Evolutionary conservation across 1,140 invertebrate species (phyloP).

Genomic region (Pararge aegeria): DNA sequence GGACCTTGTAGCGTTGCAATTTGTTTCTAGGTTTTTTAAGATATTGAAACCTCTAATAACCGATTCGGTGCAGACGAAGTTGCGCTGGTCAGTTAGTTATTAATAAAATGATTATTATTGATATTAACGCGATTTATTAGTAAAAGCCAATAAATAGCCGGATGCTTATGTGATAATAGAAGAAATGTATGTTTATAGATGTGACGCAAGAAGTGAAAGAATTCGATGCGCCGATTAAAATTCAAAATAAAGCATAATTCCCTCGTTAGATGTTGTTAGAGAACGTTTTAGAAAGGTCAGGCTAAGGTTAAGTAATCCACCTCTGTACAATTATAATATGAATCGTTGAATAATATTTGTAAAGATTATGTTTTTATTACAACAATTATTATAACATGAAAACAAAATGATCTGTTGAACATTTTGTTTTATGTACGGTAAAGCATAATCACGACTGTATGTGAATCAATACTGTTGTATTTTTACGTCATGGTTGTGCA

Average conservation of each 20-base stretch:
- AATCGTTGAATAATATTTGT: background rate
- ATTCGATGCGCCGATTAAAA: conserved; percentile 11
- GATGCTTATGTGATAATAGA: conserved; percentile 9
- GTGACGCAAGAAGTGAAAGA: conserved; percentile 13
- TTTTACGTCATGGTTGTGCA: too few relatives aligned
- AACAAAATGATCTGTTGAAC: background rate
- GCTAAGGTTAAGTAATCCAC: conserved; percentile 46
- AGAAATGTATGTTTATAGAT: background rate
- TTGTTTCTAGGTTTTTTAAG: too few relatives aligned
- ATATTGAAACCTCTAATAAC: too few relatives aligned
- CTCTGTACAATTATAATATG: conserved; percentile 18
- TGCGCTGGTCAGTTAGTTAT: too few relatives aligned
- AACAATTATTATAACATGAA: background rate
- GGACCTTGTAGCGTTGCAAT: too few relatives aligned
- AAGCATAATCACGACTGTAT: too few relatives aligned
- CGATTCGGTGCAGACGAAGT: too few relatives aligned
- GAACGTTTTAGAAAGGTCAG: conserved; percentile 55
- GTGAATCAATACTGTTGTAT: too few relatives aligned
- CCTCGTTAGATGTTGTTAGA: conserved; percentile 21
- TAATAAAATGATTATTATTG: too few relatives aligned
- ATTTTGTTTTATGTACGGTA: too few relatives aligned
- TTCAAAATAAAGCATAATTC: conserved; percentile 23
- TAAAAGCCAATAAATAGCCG: conserved; percentile 10
- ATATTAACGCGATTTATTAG: background rate
- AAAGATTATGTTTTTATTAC: background rate